Percentiles rank a stretch among this genome's conserved stretches.
These are phyloP conservation scores for Tinamus guttatus DNA, from an alignment of 2,113 vertebrate species.

Conservation along the genomic window DNA sequence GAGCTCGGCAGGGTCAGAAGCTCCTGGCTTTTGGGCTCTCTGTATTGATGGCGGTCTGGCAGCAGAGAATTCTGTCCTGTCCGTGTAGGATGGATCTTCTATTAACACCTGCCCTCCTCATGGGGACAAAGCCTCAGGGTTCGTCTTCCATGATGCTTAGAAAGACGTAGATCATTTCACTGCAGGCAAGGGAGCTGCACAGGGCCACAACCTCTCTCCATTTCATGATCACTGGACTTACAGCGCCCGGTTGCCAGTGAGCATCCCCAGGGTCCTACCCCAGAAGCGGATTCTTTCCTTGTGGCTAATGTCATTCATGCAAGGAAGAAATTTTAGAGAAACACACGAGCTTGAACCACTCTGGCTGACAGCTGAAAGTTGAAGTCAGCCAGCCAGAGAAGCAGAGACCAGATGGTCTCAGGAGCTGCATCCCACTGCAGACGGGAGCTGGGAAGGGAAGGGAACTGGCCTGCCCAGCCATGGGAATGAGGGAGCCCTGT, in stretches of 20 bases:
- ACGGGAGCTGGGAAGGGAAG: neutral
- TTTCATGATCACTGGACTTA: neutral
- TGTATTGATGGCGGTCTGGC: neutral
- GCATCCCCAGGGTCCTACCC: neutral
- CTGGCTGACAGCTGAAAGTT: neutral
- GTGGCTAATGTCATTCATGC: neutral
- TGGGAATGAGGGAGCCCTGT: accelerated
- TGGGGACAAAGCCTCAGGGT: neutral
- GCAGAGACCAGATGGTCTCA: neutral
- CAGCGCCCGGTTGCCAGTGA: neutral
- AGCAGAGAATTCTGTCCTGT: neutral
- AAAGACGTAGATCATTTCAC: neutral
- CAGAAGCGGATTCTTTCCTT: neutral
- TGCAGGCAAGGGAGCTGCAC: neutral
- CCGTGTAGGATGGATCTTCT: no score
- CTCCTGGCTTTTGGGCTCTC: neutral
- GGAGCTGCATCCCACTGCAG: neutral
- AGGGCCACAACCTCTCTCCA: neutral
- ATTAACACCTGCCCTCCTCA: neutral
- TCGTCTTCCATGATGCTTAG: no score
- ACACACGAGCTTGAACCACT: neutral
- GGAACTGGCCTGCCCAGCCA: neutral
- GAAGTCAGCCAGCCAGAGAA: neutral
- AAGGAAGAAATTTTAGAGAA: neutral
- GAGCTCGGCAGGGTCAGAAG: neutral